Evolutionary conservation across 2,113 vertebrate species (phyloP).

Genomic region (Ochotona princeps): DNA sequence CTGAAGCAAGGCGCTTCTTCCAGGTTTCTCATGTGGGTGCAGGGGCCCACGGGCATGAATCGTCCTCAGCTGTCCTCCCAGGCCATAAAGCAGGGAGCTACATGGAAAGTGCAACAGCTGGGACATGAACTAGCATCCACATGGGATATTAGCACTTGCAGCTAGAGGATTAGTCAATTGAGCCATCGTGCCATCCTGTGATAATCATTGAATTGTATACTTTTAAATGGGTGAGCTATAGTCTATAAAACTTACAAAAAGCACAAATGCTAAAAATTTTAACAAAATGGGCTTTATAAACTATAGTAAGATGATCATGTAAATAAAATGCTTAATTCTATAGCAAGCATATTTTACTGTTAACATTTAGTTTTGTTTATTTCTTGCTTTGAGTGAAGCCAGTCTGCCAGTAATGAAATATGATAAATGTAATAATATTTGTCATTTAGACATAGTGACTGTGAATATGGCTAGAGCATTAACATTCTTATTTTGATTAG

Average conservation of each 20-base stretch:
- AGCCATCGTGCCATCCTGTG: neutral
- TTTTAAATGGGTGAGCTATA: neutral
- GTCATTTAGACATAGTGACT: neutral
- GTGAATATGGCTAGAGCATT: slow-evolving; percentile 23
- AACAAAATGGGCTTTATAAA: neutral
- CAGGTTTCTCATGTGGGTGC: no score
- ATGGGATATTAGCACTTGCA: no score
- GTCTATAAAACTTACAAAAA: slow-evolving; percentile 4
- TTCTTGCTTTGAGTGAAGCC: slow-evolving; percentile 20
- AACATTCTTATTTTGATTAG: slow-evolving; percentile 4
- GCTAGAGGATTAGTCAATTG: no score
- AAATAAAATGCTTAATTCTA: slow-evolving; percentile 37
- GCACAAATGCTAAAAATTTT: neutral
- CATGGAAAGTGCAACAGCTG: no score
- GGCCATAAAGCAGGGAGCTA: no score
- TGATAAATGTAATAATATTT: neutral
- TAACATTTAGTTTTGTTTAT: slow-evolving; percentile 53
- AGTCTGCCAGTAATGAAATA: neutral
- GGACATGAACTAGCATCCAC: no score
- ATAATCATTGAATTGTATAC: neutral
- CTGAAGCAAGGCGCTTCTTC: no score
- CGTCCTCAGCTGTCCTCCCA: no score
- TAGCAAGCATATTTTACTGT: neutral
- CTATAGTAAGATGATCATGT: neutral
- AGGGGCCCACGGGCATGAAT: no score